A percentile compares a stretch with the other conserved stretches of the same genome.
These are phyloP conservation scores for Motacilla alba DNA, from an alignment of 2,113 vertebrate species.

Conservation along the genomic window DNA sequence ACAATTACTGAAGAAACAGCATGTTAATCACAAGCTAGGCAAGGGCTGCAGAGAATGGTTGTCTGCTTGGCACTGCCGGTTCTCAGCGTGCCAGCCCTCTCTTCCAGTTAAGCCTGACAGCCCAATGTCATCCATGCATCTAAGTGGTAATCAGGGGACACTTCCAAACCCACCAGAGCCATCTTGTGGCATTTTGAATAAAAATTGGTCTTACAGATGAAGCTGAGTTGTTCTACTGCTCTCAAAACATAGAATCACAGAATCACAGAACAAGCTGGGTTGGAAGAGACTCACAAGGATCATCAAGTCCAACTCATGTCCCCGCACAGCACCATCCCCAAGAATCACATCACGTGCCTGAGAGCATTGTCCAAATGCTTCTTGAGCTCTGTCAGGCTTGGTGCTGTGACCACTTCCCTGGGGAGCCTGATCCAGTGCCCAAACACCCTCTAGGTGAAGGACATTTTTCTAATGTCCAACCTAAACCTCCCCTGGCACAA, in stretches of 20 bases:
- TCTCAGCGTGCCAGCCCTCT: neutral
- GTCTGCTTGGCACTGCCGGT: neutral
- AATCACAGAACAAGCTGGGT: neutral
- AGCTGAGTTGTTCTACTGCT: neutral
- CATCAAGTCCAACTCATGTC: neutral
- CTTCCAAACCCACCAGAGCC: slow-evolving; percentile 10
- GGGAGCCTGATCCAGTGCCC: neutral
- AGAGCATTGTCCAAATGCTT: neutral
- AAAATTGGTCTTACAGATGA: neutral
- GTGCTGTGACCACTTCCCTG: neutral
- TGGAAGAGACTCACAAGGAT: neutral
- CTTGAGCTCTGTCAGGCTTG: neutral
- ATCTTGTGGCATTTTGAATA: slow-evolving; percentile 8
- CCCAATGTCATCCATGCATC: neutral
- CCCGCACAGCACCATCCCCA: rapidly evolving
- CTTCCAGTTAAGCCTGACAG: neutral
- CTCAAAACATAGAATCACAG: neutral
- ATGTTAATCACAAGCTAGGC: neutral
- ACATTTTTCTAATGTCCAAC: neutral
- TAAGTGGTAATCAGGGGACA: neutral
- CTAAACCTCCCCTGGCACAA: neutral
- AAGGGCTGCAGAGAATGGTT: neutral
- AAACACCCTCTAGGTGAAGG: neutral
- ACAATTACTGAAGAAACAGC: neutral
- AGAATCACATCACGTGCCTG: neutral